Evolutionary conservation across 2,888 invertebrate genomes (phyloP).

Genomic region (Andricus quercusramuli): DNA sequence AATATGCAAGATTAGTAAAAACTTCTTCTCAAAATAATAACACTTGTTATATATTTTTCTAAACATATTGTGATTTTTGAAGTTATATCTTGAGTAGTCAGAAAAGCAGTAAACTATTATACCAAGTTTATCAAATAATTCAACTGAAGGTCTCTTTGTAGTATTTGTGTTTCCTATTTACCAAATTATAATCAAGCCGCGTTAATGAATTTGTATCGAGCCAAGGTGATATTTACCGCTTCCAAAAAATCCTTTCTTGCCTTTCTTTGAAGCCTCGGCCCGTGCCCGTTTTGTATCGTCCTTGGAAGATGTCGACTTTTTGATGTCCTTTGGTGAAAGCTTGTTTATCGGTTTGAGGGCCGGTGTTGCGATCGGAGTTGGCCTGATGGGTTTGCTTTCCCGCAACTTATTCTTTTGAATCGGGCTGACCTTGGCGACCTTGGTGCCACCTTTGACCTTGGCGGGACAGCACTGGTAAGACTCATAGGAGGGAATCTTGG

Average conservation of each 20-base stretch:
- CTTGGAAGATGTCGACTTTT: conserved; percentile 69
- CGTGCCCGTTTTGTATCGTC: conserved; percentile 69
- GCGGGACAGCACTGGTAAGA: conserved; percentile 96
- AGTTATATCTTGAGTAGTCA: no score
- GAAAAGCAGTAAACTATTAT: no score
- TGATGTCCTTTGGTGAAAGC: conserved; percentile 78
- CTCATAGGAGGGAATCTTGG: conserved; percentile 88
- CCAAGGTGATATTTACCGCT: conserved; percentile 85
- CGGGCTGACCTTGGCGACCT: conserved; percentile 87
- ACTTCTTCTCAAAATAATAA: no score
- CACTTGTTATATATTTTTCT: no score
- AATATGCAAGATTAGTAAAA: no score
- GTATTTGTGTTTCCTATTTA: no score
- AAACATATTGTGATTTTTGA: no score
- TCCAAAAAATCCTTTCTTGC: conserved; percentile 91
- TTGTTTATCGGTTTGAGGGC: conserved; percentile 77
- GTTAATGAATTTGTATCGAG: conserved; percentile 14
- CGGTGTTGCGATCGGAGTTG: conserved; percentile 63
- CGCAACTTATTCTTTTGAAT: conserved; percentile 57
- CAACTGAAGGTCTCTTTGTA: no score
- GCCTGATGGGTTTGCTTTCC: conserved; percentile 65
- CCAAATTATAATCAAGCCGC: no score
- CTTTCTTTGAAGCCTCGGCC: conserved; percentile 81
- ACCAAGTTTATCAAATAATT: no score
- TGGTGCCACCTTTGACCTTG: conserved; percentile 88